A percentile compares a stretch with the other conserved stretches of the same genome.
phyloP scores from a whole-genome alignment of 2,888 invertebrate genomes.

The Drosophila setosimentum region DNA sequence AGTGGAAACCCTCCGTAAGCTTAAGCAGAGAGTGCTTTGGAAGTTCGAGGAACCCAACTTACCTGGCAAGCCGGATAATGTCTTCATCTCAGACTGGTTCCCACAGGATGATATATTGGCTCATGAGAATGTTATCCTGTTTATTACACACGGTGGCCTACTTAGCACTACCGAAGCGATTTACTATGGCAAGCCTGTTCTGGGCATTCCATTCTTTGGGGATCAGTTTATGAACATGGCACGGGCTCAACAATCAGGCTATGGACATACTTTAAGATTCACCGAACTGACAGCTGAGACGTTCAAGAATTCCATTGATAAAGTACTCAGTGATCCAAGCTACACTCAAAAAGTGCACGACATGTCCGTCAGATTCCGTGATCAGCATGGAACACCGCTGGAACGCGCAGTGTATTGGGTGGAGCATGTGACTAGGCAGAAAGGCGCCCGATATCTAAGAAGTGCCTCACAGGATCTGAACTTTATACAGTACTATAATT shows the following conservation, averaged over 20 bases:
- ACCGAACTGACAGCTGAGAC: constrained; percentile 77
- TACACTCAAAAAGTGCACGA: constrained; percentile 52
- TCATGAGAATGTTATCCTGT: constrained; percentile 85
- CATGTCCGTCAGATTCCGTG: constrained; percentile 75
- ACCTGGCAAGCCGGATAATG: constrained; percentile 79
- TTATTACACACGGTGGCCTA: constrained; percentile 86
- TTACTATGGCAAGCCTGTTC: constrained; percentile 85
- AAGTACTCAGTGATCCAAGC: constrained; percentile 62
- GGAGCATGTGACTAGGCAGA: constrained; percentile 81
- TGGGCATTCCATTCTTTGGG: constrained; percentile 86
- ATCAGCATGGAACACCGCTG: constrained; percentile 78
- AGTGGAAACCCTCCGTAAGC: constrained; percentile 68
- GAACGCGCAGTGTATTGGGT: constrained; percentile 82
- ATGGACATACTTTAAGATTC: constrained; percentile 83
- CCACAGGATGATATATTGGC: constrained; percentile 86
- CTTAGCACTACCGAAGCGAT: constrained; percentile 86
- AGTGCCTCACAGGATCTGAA: constrained; percentile 78
- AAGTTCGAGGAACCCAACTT: constrained; percentile 84
- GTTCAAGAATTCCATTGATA: constrained; percentile 67
- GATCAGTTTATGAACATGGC: constrained; percentile 86
- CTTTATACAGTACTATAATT: constrained; percentile 77
- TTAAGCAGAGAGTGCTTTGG: constrained; percentile 85
- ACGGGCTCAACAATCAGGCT: constrained; percentile 84
- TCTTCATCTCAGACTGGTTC: constrained; percentile 85
- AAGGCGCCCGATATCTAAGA: constrained; percentile 82